Evolutionary conservation across 2,888 invertebrate species (phyloP).

Genomic region (Notodonta ziczac): DNA sequence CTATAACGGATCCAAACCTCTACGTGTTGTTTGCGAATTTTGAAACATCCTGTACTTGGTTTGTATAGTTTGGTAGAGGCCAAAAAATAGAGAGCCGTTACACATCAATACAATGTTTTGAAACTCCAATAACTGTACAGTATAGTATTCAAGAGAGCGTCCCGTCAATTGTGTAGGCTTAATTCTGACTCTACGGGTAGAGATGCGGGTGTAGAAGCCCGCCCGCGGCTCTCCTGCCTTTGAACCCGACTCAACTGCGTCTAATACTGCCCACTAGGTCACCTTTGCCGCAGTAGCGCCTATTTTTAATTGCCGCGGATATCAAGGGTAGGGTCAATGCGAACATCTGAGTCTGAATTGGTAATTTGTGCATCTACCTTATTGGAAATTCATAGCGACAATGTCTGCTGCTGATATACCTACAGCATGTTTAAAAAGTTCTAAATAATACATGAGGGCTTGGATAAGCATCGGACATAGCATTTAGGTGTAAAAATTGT

Average conservation of each 20-base stretch:
- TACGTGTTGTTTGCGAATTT: too few species aligned
- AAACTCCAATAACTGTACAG: background rate
- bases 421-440: too few species aligned
- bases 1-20: too few species aligned
- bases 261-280: slow-evolving; percentile 47
- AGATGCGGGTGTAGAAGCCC: slow-evolving; percentile 28
- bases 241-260: slow-evolving; percentile 45
- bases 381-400: too few species aligned
- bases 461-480: too few species aligned
- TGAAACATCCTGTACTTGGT: too few species aligned
- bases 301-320: slow-evolving; percentile 19
- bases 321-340: background rate
- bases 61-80: too few species aligned
- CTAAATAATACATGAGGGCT: too few species aligned
- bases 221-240: slow-evolving; percentile 27
- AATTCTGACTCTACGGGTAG: slow-evolving; percentile 10
- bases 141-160: background rate
- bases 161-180: background rate
- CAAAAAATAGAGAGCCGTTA: too few species aligned
- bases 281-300: slow-evolving; percentile 32
- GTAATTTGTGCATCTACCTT: too few species aligned
- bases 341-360: background rate
- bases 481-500: too few species aligned
- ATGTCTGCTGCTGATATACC: too few species aligned
- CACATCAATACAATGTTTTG: background rate